Percentiles rank a stretch among this genome's conserved stretches.
Evolutionary conservation across 2,113 vertebrate genomes (phyloP).

Genomic region (Nibea coibor): DNA sequence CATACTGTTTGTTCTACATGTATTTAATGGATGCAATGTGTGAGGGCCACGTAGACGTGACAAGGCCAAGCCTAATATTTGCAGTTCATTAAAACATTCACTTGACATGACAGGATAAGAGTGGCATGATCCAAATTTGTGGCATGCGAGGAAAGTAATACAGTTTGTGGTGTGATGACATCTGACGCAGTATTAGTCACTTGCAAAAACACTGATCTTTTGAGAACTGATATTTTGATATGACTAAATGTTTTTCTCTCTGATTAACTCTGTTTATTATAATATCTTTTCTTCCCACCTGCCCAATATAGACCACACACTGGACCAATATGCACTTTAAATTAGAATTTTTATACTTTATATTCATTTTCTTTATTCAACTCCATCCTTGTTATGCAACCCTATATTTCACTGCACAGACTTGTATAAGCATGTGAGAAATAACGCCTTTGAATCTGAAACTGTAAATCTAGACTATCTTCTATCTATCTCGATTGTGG

Average conservation of each 20-base stretch:
- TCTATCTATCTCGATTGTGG: neutral
- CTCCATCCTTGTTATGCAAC: neutral
- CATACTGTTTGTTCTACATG: neutral
- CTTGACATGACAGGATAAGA: neutral
- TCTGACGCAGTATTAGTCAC: neutral
- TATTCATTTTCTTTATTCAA: neutral
- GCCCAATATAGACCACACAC: neutral
- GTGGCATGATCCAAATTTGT: neutral
- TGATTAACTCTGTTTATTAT: neutral
- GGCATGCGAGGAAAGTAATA: neutral
- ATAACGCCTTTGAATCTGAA: neutral
- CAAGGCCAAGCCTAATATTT: neutral
- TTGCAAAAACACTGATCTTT: neutral
- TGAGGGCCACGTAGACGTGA: neutral
- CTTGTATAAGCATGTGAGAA: neutral
- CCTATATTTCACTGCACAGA: neutral
- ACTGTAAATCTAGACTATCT: neutral
- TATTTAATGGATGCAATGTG: neutral
- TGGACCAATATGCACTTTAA: neutral
- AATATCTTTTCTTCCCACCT: no score
- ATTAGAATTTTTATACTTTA: neutral
- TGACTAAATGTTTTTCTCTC: neutral
- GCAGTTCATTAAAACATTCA: neutral
- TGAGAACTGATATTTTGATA: no score
- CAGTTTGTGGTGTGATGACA: neutral